Evolutionary conservation across 2,797 vertebrate genomes (phyloP).

Genomic region (Selene dorsalis): DNA sequence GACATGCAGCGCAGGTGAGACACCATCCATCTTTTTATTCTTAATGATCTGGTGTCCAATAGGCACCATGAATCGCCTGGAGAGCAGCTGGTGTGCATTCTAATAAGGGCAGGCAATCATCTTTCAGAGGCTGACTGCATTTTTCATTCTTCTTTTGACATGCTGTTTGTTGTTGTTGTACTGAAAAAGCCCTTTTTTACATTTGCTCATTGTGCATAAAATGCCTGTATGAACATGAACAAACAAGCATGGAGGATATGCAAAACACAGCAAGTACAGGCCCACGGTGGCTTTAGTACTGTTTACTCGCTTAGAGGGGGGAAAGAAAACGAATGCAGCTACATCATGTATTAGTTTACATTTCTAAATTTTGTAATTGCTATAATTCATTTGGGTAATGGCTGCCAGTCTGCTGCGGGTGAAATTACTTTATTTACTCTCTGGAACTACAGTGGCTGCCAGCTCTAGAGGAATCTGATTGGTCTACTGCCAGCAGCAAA

Average conservation of each 20-base stretch:
- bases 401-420: slow-evolving; percentile 65
- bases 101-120: slow-evolving; percentile 70
- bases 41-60: slow-evolving; percentile 73
- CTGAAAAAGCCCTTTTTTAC: slow-evolving; percentile 51
- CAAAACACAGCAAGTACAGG: slow-evolving; percentile 17
- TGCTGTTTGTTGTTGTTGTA: slow-evolving; percentile 31
- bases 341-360: slow-evolving; percentile 54
- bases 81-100: slow-evolving; percentile 77
- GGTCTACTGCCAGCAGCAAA: slow-evolving; percentile 69
- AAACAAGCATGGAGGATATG: slow-evolving; percentile 41
- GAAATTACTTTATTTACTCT: slow-evolving; percentile 75
- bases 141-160: slow-evolving; percentile 59
- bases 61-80: slow-evolving; percentile 60
- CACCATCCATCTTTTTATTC: slow-evolving; percentile 66
- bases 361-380: slow-evolving; percentile 66
- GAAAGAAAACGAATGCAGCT: slow-evolving; percentile 47
- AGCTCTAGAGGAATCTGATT: slow-evolving; percentile 68
- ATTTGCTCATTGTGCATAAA: slow-evolving; percentile 55
- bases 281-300: slow-evolving; percentile 4
- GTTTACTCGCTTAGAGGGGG: slow-evolving; percentile 31
- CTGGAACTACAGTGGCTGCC: slow-evolving; percentile 62
- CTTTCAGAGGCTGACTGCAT: slow-evolving; percentile 54
- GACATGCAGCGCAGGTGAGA: slow-evolving; percentile 52
- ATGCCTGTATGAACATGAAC: slow-evolving; percentile 25
- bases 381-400: slow-evolving; percentile 70